phyloP scores from a whole-genome alignment of 1,140 invertebrate species.

The Hypothenemus hampei region DNA sequence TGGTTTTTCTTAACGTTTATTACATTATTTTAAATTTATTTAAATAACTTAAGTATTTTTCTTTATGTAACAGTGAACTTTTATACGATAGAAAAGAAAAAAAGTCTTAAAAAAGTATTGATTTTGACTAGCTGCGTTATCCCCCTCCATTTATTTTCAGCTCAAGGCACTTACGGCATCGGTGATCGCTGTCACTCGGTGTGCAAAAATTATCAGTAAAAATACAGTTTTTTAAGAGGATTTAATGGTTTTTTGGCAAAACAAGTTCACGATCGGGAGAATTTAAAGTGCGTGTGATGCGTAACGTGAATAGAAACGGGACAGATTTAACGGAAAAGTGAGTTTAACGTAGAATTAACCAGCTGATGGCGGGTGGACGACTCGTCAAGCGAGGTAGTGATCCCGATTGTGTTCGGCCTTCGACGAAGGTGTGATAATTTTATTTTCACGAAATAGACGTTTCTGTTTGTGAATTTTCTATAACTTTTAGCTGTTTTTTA shows the following conservation, averaged over 20 bases:
- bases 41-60: no score
- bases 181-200: slow-evolving; percentile 41
- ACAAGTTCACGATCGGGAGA: slow-evolving; percentile 6
- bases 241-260: slow-evolving; percentile 7
- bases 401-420: slow-evolving; percentile 22
- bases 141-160: slow-evolving; percentile 47
- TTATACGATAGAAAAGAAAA: no score
- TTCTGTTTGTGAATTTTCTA: background rate
- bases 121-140: slow-evolving; percentile 29
- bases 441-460: slow-evolving; percentile 2
- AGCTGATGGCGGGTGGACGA: slow-evolving; percentile 48
- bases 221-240: slow-evolving; percentile 21
- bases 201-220: slow-evolving; percentile 37
- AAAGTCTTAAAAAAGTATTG: no score
- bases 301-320: slow-evolving; percentile 20
- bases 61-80: no score
- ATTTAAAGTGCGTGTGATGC: slow-evolving; percentile 34
- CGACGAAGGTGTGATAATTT: slow-evolving; percentile 22
- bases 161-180: slow-evolving; percentile 47
- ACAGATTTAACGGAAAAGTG: slow-evolving; percentile 32
- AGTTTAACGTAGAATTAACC: slow-evolving; percentile 42
- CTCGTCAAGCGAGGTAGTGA: slow-evolving; percentile 29
- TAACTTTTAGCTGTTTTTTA: slow-evolving; percentile 1
- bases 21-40: no score
- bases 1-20: no score